phyloP scores from a whole-genome alignment of 2,888 invertebrate species.

The Cephonodes hylas region DNA sequence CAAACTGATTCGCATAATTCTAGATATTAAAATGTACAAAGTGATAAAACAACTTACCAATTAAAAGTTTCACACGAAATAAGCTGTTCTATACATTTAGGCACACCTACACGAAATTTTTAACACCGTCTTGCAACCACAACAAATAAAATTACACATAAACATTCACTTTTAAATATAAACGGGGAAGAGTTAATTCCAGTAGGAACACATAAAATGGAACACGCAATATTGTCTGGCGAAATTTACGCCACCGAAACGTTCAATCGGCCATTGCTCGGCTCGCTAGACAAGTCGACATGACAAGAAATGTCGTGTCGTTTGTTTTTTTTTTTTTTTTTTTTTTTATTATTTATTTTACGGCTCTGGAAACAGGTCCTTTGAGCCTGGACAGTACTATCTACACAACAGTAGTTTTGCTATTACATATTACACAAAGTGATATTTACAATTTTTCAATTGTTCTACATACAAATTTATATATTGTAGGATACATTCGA shows the following conservation, averaged over 20 bases:
- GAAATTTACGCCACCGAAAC: slow-evolving; percentile 37
- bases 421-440: too few species aligned
- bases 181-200: slow-evolving; percentile 31
- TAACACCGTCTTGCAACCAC: slow-evolving; percentile 40
- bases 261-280: slow-evolving; percentile 44
- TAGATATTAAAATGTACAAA: slow-evolving; percentile 12
- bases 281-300: slow-evolving; percentile 9
- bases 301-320: slow-evolving; percentile 13
- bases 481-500: too few species aligned
- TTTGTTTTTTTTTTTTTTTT: neutral
- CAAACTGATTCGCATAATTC: slow-evolving; percentile 15
- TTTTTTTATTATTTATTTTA: too few species aligned
- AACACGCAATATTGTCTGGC: slow-evolving; percentile 34
- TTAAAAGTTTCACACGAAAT: slow-evolving; percentile 56
- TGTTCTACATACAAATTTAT: too few species aligned
- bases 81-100: slow-evolving; percentile 36
- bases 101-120: slow-evolving; percentile 51
- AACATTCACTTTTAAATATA: slow-evolving; percentile 36
- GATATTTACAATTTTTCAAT: too few species aligned
- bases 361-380: too few species aligned
- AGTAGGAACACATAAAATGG: slow-evolving; percentile 31
- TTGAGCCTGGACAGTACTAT: too few species aligned
- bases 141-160: slow-evolving; percentile 33
- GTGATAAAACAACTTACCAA: slow-evolving; percentile 56
- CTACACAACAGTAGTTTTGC: too few species aligned